Percentiles rank a stretch among this genome's conserved stretches.
phyloP scores from a whole-genome alignment of 2,113 vertebrate species.

The Grantiella picta region DNA sequence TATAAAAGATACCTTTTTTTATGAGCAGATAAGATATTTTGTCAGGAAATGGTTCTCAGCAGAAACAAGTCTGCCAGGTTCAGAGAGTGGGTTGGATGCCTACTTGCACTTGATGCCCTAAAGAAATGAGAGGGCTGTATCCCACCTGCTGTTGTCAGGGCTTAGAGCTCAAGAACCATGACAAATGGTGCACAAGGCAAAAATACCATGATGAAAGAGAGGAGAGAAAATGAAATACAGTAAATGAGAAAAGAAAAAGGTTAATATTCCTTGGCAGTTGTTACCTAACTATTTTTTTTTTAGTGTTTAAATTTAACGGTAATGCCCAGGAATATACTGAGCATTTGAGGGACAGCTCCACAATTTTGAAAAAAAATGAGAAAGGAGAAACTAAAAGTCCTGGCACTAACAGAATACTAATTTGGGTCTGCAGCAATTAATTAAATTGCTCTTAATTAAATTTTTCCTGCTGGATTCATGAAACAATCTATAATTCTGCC shows the following conservation, averaged over 20 bases:
- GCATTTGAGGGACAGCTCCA: neutral
- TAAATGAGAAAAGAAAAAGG: neutral
- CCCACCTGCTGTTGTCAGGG: neutral
- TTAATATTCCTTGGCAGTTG: neutral
- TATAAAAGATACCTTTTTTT: neutral
- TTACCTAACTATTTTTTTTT: neutral
- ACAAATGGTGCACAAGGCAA: neutral
- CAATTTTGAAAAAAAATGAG: neutral
- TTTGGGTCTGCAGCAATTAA: neutral
- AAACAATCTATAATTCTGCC: neutral
- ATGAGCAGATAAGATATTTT: neutral
- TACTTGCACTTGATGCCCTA: neutral
- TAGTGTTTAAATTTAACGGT: neutral
- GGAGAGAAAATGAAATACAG: neutral
- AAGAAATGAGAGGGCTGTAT: neutral
- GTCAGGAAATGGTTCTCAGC: neutral
- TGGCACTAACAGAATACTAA: neutral
- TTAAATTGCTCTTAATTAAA: slow-evolving; percentile 29
- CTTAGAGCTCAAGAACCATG: neutral
- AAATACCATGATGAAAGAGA: neutral
- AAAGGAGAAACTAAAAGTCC: neutral
- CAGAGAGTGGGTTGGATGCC: neutral
- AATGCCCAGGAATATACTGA: neutral
- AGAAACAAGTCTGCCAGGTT: neutral
- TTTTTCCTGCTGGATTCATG: neutral